These are phyloP conservation scores for Macrocentrus cingulum DNA, from an alignment of 1,140 invertebrate species.

Conservation along the genomic window DNA sequence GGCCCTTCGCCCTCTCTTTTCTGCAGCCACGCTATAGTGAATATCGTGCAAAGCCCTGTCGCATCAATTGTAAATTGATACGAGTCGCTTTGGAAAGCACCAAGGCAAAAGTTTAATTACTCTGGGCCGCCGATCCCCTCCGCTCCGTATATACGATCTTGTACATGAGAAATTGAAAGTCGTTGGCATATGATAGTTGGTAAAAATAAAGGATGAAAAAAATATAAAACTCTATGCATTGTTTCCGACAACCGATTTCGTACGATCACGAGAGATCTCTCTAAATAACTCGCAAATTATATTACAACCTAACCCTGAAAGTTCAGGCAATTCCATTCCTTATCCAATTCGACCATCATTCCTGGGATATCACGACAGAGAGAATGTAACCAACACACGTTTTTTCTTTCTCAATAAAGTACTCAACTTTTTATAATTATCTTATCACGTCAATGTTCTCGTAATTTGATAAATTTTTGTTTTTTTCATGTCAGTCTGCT, in stretches of 20 bases:
- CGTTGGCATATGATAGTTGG: background rate
- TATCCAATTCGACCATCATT: constrained; percentile 11
- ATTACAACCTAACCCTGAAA: constrained; percentile 33
- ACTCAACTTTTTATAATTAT: constrained; percentile 17
- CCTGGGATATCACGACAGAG: constrained; percentile 1
- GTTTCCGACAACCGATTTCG: constrained; percentile 22
- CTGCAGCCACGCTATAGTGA: background rate
- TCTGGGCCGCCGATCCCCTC: background rate
- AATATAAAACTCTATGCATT: constrained; percentile 17
- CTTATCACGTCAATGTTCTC: constrained; percentile 16
- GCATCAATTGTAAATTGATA: constrained; percentile 33
- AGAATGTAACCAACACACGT: background rate
- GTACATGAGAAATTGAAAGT: background rate
- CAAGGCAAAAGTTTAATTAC: constrained; percentile 33
- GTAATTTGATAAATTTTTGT: background rate
- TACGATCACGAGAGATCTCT: constrained; percentile 30
- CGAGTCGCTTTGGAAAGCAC: constrained; percentile 3
- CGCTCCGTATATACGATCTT: background rate
- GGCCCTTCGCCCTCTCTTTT: background rate
- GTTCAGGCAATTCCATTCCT: constrained; percentile 19
- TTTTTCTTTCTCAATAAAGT: background rate
- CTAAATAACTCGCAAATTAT: constrained; percentile 31
- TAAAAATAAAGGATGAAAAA: background rate
- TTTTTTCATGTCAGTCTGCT: background rate
- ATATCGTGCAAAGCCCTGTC: constrained; percentile 22